Base-by-base conservation (phyloP, 2,888 invertebrate species). In the Pyrochroa serraticornis region DNA sequence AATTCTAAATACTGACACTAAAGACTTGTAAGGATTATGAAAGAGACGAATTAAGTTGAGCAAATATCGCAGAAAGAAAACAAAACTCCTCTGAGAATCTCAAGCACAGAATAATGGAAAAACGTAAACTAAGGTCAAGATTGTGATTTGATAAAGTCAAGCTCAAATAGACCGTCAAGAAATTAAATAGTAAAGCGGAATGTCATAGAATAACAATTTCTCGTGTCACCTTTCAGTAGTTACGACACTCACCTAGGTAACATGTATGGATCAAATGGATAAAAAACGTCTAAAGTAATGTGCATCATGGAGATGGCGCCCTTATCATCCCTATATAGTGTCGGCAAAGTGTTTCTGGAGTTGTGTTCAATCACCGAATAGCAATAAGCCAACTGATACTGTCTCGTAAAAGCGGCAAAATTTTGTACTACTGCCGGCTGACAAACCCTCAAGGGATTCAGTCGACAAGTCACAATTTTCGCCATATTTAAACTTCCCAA, bases 331-430 rank as follows among this genome's bases (percentile, higher is more conserved):
- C 81, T 80, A 66, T 85, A 83, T 1, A 86, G 79, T 0, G 83
- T 81, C 1, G 87, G 86, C 52, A 88, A 72, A 50, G 80, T 80
- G 43, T 82, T 83, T 42, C 92, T 82, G 0, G 85, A 78, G 79
- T 97, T 97, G 68, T 89, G 87, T 77, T 97, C 95, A 35, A 97
- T 87, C 42, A 96, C 86, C 0, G 93, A 86, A 76, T 94, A 92
- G 78, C 97, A 97, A 79, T 96, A 97, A 0, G 91, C 94, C 48
- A 97, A 82, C 74, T 97, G 96, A 76, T 95, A 92, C 7, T 88
- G 84, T 45, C 92, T 84, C 0, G 93, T 90, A 1, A 93, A 86
- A 0, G 90, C 87, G 0, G 93, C 89, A 78, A 95, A 95, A 12
- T 89, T 89, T 60, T 89, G 87, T 0, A 89, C 88, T 9, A 95